Base-by-base conservation (phyloP, 2,797 vertebrate genomes). In the Cygnus olor region DNA sequence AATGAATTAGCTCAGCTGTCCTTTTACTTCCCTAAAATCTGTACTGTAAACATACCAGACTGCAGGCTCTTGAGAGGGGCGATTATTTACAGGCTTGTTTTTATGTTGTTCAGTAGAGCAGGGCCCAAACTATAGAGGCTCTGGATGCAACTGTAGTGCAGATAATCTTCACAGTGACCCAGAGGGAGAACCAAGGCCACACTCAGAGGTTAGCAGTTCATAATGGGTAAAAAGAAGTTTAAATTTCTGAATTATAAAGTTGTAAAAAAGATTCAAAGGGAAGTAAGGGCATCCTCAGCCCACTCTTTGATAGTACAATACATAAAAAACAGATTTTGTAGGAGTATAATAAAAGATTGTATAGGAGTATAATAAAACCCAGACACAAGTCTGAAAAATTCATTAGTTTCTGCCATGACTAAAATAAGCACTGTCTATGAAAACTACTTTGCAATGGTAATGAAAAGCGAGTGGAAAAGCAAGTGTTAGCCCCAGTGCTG, bases 301-400 rank as follows among this genome's bases (percentile, higher is more conserved):
- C 89, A 88, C 66, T 81, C 22, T 92, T 86, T 95, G 42, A 61
- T 89, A 95, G 86, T 93, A 90, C 18, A 64, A 85, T 90, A 83
- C 65, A 93, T 93, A 96, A 94, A 97, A 71, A 2, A 1, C 24
- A 72, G 90, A 80, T 95, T 95, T 97, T 95, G 96, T 92, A 92
- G 96, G 90, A 95, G 90, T 94, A 95, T 89, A 95, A 95, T 96
- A 97, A 97, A 95, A 96, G 86, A 93, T 91, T 97, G 93, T 94
- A 95, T 93, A 96, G 78, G 86, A 91, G 64, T 85, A 47, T 93
- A 96, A 94, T 95, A 96, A 97, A 97, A 96, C 77, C 89, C 90
- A 95, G 81, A 95, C 83, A 91, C 49, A 84, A 94, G 84, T 93
- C 71, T 96, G 78, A 97, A 97, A 97, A 96, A 95, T 95, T 92